These are phyloP conservation scores for Drosophila yooni DNA, from an alignment of 2,888 invertebrate species.

Conservation along the genomic window DNA sequence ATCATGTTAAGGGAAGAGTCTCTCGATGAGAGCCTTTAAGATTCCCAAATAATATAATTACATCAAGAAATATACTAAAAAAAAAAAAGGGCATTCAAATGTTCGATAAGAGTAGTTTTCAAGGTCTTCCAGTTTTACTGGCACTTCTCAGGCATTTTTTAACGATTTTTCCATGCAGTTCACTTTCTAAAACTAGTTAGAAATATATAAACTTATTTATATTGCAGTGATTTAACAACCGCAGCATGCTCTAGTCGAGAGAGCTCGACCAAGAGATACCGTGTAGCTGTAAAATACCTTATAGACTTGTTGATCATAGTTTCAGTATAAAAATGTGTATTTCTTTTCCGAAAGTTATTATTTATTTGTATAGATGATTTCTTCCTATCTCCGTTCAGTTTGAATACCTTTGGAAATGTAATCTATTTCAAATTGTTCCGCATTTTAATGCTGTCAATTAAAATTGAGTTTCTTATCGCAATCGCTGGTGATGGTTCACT, in stretches of 20 bases:
- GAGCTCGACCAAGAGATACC: background rate
- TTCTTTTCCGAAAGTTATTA: background rate
- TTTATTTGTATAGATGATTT: background rate
- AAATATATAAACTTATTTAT: background rate
- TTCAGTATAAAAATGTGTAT: background rate
- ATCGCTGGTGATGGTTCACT: background rate
- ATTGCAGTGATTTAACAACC: background rate
- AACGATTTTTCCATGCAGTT: background rate
- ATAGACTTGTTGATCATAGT: background rate
- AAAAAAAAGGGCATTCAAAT: background rate
- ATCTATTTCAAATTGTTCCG: background rate
- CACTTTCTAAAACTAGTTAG: background rate
- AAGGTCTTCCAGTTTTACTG: background rate
- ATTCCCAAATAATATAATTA: background rate
- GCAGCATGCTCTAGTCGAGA: background rate
- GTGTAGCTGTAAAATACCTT: background rate
- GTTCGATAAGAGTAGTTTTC: background rate
- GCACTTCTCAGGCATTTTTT: background rate
- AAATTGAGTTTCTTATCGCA: conserved; percentile 38
- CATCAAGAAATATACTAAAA: background rate
- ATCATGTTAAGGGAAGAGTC: background rate
- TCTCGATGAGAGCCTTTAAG: background rate
- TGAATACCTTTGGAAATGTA: background rate
- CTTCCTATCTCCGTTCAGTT: background rate
- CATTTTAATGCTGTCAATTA: conserved; percentile 3